Base-by-base conservation (phyloP, 35 echinoderm and acorn worm genomes). In the Heliocidaris erythrogramma region DNA sequence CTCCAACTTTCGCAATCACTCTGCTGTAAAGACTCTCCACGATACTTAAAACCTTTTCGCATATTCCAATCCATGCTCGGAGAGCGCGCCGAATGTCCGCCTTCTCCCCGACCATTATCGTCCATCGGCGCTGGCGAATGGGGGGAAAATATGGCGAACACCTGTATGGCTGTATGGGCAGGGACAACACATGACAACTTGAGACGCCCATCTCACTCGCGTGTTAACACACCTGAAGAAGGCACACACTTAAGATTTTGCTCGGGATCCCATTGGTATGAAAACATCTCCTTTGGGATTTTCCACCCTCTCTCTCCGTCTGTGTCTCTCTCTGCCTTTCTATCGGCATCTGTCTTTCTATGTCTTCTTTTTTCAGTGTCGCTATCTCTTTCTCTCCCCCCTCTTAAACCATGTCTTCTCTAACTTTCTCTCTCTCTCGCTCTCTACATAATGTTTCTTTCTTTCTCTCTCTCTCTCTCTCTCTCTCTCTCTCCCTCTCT, bases 251-350 rank as follows among this genome's bases (percentile, higher is more conserved):
- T 13, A 18, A 48, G 17, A 48, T 32, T 89, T 89, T 89, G 30
- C 31, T 89, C 87, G 31, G 14, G 31, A 32, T 31, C 31, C 31
- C 31, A 89, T 11, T 17, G 87, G 87, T 89, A 89, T 89, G 18
- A 89, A 89, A 89, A 89, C 87, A 89, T 89, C 87, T 89, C 87
- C 87, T 89, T 89, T 47, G 87, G 87, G 87, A 89, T 48, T 89
- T 48, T 42, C 87, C 9, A 7, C 4, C 31, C 87, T 11, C 31
- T 88, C 30, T 88, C 18, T 2, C 61, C 61, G 0, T 2, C 65
- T 78, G 7, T 24, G 7, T 27, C 65, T 78, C 65, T 0, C 27
- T 78, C 27, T 56, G 52, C 27, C 61, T 69, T 69, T 27, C 61
- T 69, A 24, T 69, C 16, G 6, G 50, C 52, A 21, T 69, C 18